Conservation (phyloP, 2,113 vertebrate genomes). For the Pedionomus torquatus region DNA sequence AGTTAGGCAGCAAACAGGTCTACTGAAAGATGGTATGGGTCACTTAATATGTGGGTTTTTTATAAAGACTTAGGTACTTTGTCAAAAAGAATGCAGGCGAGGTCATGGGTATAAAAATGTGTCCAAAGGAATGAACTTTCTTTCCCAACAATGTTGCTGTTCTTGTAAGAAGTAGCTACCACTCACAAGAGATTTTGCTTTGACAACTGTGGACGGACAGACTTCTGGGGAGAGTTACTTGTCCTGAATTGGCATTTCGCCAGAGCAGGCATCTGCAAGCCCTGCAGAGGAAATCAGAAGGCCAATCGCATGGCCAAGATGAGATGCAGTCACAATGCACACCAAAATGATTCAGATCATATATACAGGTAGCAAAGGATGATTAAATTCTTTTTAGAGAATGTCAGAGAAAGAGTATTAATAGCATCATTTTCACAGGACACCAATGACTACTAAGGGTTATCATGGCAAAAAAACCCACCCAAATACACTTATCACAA, state of each 20-base stretch:
- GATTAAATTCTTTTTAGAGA: background rate
- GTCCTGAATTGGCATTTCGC: background rate
- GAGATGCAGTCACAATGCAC: background rate
- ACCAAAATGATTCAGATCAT: background rate
- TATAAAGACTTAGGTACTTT: background rate
- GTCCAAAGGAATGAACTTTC: background rate
- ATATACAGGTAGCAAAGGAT: background rate
- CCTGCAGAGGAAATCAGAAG: background rate
- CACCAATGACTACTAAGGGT: background rate
- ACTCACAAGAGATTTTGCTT: background rate
- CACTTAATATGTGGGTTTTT: background rate
- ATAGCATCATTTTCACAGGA: background rate
- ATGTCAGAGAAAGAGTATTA: background rate
- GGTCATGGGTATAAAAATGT: background rate
- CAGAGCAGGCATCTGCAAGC: background rate
- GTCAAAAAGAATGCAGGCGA: background rate
- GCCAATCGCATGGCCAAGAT: background rate
- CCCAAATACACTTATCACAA: background rate
- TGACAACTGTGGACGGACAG: background rate
- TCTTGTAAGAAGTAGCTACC: background rate
- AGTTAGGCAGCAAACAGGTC: background rate
- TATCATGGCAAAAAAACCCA: fast-evolving
- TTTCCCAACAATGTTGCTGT: background rate
- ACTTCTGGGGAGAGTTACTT: background rate
- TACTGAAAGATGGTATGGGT: background rate